Evolutionary conservation across 2,888 invertebrate genomes (phyloP), one percentile per base, ranked within the genome.

Genomic region (Plagiodera versicolora): DNA sequence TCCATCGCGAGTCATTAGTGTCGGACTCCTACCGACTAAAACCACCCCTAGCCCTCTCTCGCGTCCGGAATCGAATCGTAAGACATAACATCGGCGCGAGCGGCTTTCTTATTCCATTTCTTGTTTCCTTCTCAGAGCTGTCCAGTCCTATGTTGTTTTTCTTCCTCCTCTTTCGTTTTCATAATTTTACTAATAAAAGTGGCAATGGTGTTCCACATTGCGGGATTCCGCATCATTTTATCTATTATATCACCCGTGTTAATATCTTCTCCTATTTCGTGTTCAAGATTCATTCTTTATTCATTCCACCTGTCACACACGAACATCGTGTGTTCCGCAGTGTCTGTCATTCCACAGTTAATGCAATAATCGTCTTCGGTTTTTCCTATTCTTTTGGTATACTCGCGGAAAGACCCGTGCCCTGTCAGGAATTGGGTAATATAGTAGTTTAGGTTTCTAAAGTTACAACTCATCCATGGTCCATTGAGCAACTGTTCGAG

Each of bases 381-480:
- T 39, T 65, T 56, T 1, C 60, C 51, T 1, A 60, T 65, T 19
- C 56, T 53, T 0, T 57, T 17, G 1, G 52, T 32, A 17, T 63
- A 60, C 0, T 9, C n/a, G 1, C 48, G 10, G 10, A 56, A 58
- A 8, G 46, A 60, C 1, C 60, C 56, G 35, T 65, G 60, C 10
- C 56, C 60, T 24, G 54, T 59, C 3, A 66, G 39, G 9, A 58
- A 28, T 45, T 63, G 63, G 1, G 60, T 63, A 2, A 59, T 4
- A 28, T 58, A 9, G 57, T 58, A 63, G 16, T 56, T 48, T 4
- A 52, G 30, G 9, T 58, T n/a, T 28, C 46, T 20, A 44, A 44
- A 50, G n/a, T 50, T 32, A 14, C 56, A 51, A 1, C 46, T 32
- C 1, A 52, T 6, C 62, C 65, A 61, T 54, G 2, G 58, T 47